phyloP scores from a whole-genome alignment of 2,113 vertebrate species.

The Arenaria interpres region DNA sequence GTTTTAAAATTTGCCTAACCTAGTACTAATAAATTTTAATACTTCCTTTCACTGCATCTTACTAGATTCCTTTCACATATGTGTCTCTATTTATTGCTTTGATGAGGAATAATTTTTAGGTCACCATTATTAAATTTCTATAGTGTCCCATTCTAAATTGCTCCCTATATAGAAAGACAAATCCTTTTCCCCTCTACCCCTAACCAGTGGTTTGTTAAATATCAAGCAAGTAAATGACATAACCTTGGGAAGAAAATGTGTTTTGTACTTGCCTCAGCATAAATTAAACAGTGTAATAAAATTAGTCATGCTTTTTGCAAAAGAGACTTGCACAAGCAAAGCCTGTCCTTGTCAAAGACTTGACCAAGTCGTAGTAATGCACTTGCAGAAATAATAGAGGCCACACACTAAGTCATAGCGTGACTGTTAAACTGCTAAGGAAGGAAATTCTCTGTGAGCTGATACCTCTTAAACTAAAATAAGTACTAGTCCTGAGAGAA shows the following conservation, averaged over 20 bases:
- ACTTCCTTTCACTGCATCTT: background rate
- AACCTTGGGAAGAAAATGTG: background rate
- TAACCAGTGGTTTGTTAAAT: background rate
- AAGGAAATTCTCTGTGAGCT: constrained; percentile 3
- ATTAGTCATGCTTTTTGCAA: background rate
- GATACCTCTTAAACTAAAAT: background rate
- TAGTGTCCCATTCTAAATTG: background rate
- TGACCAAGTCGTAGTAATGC: background rate
- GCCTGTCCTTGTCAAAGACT: background rate
- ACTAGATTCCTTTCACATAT: background rate
- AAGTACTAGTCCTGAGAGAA: background rate
- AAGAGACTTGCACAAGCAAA: background rate
- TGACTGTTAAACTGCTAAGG: background rate
- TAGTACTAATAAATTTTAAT: background rate
- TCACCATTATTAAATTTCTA: background rate
- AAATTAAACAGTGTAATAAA: constrained; percentile 9
- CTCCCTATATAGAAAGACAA: background rate
- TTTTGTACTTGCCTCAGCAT: background rate
- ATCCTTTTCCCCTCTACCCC: background rate
- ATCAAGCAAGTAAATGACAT: background rate
- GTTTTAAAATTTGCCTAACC: background rate
- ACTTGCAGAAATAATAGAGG: background rate
- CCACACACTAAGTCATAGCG: background rate
- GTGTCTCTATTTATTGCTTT: background rate
- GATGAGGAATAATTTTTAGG: background rate